Percentiles rank a stretch among this genome's conserved stretches.
These are phyloP conservation scores for Ormyrus pomaceus DNA, from an alignment of 2,888 invertebrate species.

Conservation along the genomic window DNA sequence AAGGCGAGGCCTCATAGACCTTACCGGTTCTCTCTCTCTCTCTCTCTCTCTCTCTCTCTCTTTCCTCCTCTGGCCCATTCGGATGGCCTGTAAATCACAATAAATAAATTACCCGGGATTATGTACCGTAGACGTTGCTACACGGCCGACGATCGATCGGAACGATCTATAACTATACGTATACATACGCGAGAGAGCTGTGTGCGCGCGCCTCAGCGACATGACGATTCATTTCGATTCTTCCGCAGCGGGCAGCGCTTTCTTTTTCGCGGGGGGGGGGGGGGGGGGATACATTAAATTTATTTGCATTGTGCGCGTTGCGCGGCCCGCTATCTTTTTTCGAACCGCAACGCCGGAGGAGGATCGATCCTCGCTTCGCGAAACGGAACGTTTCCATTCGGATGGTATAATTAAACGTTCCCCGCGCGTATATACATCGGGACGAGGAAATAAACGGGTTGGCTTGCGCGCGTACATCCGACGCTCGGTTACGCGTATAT, in stretches of 20 bases:
- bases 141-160: conserved; percentile 14
- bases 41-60: conserved; percentile 10
- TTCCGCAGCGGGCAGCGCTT: not conserved
- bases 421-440: not conserved
- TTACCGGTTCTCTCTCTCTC: conserved; percentile 10
- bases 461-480: too few relatives aligned
- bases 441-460: not conserved
- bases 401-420: conserved; percentile 1
- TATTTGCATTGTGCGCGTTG: too few relatives aligned
- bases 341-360: too few relatives aligned
- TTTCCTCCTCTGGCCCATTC: conserved; percentile 20
- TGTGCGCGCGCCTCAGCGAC: not conserved
- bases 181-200: not conserved
- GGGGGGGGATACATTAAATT: too few relatives aligned
- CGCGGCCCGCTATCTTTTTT: too few relatives aligned
- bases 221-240: conserved; percentile 40
- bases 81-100: conserved; percentile 38
- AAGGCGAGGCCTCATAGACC: not conserved
- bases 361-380: too few relatives aligned
- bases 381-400: conserved; percentile 10
- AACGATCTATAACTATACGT: conserved; percentile 8
- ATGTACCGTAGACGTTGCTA: not conserved
- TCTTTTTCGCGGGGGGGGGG: too few relatives aligned
- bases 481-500: not conserved
- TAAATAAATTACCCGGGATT: conserved; percentile 40